Conservation (phyloP, 2,888 invertebrate genomes). For the Platynereis dumerilii region DNA sequence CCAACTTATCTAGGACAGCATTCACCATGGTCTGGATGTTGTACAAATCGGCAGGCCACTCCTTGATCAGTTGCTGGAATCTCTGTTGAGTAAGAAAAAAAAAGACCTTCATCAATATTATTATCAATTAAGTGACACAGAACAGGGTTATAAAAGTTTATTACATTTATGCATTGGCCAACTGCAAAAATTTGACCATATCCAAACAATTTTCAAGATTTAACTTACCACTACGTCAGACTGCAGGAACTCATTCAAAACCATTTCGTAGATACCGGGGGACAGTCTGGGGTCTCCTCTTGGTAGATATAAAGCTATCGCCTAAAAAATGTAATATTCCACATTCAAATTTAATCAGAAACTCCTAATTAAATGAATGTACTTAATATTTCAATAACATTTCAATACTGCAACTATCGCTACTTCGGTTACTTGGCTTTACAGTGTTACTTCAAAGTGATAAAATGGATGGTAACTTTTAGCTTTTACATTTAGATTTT, state of each 20-base stretch:
- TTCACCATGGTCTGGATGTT: slow-evolving; percentile 74
- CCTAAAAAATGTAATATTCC: slow-evolving; percentile 42
- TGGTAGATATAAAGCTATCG: slow-evolving; percentile 58
- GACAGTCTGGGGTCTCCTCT: slow-evolving; percentile 73
- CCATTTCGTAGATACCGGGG: slow-evolving; percentile 90
- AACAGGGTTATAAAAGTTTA: background rate
- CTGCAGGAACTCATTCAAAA: slow-evolving; percentile 88
- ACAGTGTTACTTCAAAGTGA: too few species aligned
- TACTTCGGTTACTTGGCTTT: too few species aligned
- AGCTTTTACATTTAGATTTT: too few species aligned
- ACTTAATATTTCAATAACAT: background rate
- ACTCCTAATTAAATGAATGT: background rate
- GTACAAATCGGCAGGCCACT: slow-evolving; percentile 79
- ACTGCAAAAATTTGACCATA: too few species aligned
- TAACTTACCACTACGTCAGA: slow-evolving; percentile 74
- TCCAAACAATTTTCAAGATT: too few species aligned
- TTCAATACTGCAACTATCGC: too few species aligned
- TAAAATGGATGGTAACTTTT: too few species aligned
- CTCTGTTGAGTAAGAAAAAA: slow-evolving; percentile 11
- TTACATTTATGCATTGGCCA: too few species aligned
- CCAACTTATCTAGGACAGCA: slow-evolving; percentile 81
- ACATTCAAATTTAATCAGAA: too few species aligned
- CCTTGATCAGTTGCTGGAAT: slow-evolving; percentile 80
- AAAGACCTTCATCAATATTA: background rate
- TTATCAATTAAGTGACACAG: background rate